Base-by-base conservation (phyloP, 2,888 invertebrate genomes). In the Xiphydria camelus region DNA sequence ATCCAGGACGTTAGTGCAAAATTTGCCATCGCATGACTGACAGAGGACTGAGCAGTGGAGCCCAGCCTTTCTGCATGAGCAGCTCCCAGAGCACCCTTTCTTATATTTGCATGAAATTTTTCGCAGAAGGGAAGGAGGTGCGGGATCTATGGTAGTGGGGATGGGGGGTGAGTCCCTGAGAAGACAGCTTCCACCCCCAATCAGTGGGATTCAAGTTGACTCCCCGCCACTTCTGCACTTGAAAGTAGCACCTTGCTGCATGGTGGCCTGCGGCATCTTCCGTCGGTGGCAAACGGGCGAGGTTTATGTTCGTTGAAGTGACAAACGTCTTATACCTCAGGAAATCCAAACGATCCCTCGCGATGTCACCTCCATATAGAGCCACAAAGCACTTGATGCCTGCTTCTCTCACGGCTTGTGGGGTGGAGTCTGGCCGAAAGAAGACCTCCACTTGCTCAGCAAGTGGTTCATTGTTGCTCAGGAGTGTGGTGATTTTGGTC, bases 151-250 rank as follows among this genome's bases (percentile, higher is more conserved):
- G 7, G 12, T 7, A 6, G 15, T 47, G 21, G 25, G 7, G 3
- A 25, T n/a, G 5, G 12, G 26, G 38, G 9, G 23, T 12, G 7
- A 26, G 12, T 4, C 9, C n/a, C 12, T 26, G 19, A 12, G 26
- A 12, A 2, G 26, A 21, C 7, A 35, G 79, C 70, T 47, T 79
- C 79, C 55, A 54, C 21, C 55, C 51, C 42, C 55, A 50, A 26
- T 51, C 47, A 51, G 10, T 22, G 4, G 49, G 44, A 35, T 45
- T 20, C 38, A 50, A 48, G 40, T 49, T 15, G 15, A 47, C 47
- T 31, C 53, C 49, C n/a, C 41, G 46, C 55, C 49, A 51, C 10
- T 17, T 15, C 35, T 55, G 51, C 29, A 51, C 49, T 46, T 57
- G 49, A 35, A 46, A 48, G 26, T 55, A 55, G 10, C 39, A 46